These are phyloP conservation scores for Sinocyclocheilus grahami DNA, from an alignment of 2,113 vertebrate species.

Conservation along the genomic window DNA sequence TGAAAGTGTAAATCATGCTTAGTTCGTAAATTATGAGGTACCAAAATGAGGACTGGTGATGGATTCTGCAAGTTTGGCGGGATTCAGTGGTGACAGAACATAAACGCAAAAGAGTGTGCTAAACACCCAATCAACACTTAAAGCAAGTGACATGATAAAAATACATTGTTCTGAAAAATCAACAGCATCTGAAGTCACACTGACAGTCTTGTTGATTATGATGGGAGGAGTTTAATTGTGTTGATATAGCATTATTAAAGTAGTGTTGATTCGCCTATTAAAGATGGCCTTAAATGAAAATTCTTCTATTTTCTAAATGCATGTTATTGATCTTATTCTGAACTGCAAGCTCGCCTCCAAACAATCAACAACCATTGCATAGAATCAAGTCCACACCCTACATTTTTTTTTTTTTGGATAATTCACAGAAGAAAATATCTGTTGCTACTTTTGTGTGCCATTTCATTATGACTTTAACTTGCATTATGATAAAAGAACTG, in stretches of 20 bases:
- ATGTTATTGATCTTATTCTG: too few relatives aligned
- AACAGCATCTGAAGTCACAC: neutral
- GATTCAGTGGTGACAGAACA: neutral
- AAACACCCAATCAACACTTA: neutral
- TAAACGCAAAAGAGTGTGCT: neutral
- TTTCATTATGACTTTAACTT: too few relatives aligned
- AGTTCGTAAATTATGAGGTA: neutral
- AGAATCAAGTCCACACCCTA: too few relatives aligned
- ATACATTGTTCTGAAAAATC: neutral
- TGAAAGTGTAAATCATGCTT: neutral
- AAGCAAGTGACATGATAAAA: neutral
- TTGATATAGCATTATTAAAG: neutral
- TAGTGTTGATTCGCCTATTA: neutral
- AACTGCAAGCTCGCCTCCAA: too few relatives aligned
- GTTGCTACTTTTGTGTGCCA: too few relatives aligned
- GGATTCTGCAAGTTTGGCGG: neutral
- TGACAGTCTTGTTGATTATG: neutral
- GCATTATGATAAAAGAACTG: too few relatives aligned
- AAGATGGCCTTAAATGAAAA: too few relatives aligned
- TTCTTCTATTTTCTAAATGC: too few relatives aligned
- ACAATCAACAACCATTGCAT: too few relatives aligned
- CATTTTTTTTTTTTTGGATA: too few relatives aligned
- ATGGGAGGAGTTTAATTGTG: neutral
- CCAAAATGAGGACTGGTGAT: neutral
- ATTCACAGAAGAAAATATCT: too few relatives aligned